phyloP scores from a whole-genome alignment of 2,797 vertebrate species.

The Protonibea diacanthus region DNA sequence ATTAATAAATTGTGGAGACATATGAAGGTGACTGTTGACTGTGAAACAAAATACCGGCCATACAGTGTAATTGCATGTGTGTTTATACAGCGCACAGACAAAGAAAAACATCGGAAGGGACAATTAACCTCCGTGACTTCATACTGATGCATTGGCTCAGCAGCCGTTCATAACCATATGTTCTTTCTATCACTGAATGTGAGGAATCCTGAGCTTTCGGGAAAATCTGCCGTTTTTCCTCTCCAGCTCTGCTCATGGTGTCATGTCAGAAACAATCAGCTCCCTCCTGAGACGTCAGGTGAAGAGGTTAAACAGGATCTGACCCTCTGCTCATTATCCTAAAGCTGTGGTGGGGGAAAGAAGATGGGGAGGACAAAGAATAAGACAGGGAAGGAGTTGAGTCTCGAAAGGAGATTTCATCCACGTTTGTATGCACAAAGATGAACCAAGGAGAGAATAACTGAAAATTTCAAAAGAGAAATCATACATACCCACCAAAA shows the following conservation, averaged over 20 bases:
- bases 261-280: conserved; percentile 63
- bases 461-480: too few relatives aligned
- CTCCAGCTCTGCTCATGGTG: conserved; percentile 21
- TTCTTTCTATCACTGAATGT: conserved; percentile 53
- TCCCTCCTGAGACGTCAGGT: conserved; percentile 44
- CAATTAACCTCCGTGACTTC: conserved; percentile 71
- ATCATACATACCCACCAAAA: too few relatives aligned
- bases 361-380: background rate
- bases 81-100: conserved; percentile 57
- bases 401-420: conserved; percentile 2
- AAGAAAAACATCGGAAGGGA: conserved; percentile 65
- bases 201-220: conserved; percentile 35
- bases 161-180: conserved; percentile 59
- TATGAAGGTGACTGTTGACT: conserved; percentile 46
- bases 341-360: conserved; percentile 16
- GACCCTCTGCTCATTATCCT: conserved; percentile 44
- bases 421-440: background rate
- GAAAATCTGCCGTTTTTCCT: conserved; percentile 20
- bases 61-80: conserved; percentile 54
- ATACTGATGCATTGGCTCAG: conserved; percentile 47
- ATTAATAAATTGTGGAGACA: conserved; percentile 54
- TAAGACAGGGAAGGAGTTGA: background rate
- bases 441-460: background rate
- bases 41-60: conserved; percentile 50
- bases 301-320: conserved; percentile 49